These are phyloP conservation scores for Cossypha heuglini DNA, from an alignment of 2,797 vertebrate genomes.

Conservation along the genomic window DNA sequence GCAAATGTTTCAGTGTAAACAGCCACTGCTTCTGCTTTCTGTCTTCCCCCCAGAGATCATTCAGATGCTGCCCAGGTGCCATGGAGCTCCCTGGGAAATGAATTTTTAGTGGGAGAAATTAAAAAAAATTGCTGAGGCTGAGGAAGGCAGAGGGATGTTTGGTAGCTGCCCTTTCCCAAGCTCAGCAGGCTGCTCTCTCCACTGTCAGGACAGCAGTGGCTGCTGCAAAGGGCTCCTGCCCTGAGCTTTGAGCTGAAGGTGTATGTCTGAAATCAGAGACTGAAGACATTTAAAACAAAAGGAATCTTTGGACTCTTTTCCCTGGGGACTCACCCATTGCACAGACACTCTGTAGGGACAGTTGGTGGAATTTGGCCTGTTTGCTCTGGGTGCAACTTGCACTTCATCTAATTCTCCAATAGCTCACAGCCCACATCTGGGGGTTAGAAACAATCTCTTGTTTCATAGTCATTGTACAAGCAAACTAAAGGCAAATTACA, in stretches of 20 bases:
- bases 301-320: neutral
- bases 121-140: neutral
- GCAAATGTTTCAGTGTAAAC: neutral
- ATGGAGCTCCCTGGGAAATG: neutral
- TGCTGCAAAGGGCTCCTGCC: neutral
- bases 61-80: neutral
- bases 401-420: neutral
- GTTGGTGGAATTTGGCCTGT: neutral
- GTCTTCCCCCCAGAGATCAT: neutral
- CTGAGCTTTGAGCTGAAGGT: neutral
- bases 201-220: neutral
- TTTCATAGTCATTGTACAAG: neutral
- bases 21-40: neutral
- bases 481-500: conserved; percentile 1
- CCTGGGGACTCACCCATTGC: neutral
- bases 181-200: neutral
- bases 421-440: neutral
- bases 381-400: neutral
- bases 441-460: neutral
- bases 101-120: neutral
- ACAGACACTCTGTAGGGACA: neutral
- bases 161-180: neutral
- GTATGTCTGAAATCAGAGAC: neutral
- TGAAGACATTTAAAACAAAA: neutral
- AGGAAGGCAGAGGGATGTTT: neutral